phyloP scores from a whole-genome alignment of 2,113 vertebrate species.

The Mohoua ochrocephala region DNA sequence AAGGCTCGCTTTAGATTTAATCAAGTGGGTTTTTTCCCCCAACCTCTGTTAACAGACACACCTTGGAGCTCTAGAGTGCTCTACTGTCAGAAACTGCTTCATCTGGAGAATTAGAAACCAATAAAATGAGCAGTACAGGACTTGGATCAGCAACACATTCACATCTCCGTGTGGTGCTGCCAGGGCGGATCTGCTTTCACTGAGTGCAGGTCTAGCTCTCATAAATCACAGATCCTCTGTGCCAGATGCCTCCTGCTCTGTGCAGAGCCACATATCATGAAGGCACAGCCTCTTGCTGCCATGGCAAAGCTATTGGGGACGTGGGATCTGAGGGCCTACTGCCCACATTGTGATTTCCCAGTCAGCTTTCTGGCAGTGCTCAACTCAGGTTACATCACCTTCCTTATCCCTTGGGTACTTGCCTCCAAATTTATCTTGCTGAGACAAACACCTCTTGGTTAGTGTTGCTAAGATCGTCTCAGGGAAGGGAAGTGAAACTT shows the following conservation, averaged over 20 bases:
- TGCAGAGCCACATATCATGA: neutral
- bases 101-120: neutral
- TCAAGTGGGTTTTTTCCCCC: rapidly evolving
- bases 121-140: neutral
- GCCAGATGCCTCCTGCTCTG: neutral
- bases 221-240: neutral
- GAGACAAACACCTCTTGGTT: neutral
- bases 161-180: neutral
- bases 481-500: neutral
- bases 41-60: neutral
- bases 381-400: neutral
- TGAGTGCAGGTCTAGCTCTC: neutral
- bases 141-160: neutral
- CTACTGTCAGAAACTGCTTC: neutral
- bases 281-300: neutral
- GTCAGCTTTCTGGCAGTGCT: neutral
- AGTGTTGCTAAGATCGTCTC: neutral
- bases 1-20: neutral
- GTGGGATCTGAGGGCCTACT: rapidly evolving
- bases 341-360: neutral
- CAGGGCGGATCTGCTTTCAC: neutral
- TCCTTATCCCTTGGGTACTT: neutral
- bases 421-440: neutral
- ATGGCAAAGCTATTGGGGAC: neutral
- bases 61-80: neutral